Evolutionary conservation across 2,797 vertebrate species (phyloP).

Genomic region (Rhabdophis nuchalis): DNA sequence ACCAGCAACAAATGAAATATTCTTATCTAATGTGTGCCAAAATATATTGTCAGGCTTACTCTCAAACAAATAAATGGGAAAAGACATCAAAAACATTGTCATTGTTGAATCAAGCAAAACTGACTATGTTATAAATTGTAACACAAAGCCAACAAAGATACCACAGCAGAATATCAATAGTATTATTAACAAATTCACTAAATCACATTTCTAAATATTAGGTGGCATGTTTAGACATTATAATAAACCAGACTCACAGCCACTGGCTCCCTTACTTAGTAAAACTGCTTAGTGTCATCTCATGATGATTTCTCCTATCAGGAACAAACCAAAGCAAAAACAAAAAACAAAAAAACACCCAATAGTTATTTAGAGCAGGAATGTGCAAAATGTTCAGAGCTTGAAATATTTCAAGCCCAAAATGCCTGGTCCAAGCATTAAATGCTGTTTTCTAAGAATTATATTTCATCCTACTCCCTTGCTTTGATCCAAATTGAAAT

Average conservation of each 20-base stretch:
- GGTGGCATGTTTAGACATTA: neutral
- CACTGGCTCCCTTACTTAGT: neutral
- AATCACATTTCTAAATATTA: neutral
- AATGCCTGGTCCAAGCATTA: neutral
- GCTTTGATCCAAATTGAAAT: neutral
- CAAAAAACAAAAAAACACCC: neutral
- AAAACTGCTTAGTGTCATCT: neutral
- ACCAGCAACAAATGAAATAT: neutral
- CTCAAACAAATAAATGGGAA: neutral
- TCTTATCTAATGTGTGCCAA: neutral
- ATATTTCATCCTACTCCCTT: neutral
- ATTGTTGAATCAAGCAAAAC: neutral
- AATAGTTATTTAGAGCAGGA: neutral
- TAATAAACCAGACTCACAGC: neutral
- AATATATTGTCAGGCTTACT: neutral
- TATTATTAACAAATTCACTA: neutral
- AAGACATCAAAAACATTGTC: neutral
- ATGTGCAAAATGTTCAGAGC: neutral
- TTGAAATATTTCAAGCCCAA: neutral
- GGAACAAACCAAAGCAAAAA: neutral
- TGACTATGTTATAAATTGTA: neutral
- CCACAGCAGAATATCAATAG: neutral
- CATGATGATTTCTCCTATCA: neutral
- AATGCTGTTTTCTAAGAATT: neutral
- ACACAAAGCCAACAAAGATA: neutral